A percentile compares a stretch with the other conserved stretches of the same genome.
These are phyloP conservation scores for Caenorhabditis briggsae DNA, from an alignment of 1,140 invertebrate species.

Conservation along the genomic window DNA sequence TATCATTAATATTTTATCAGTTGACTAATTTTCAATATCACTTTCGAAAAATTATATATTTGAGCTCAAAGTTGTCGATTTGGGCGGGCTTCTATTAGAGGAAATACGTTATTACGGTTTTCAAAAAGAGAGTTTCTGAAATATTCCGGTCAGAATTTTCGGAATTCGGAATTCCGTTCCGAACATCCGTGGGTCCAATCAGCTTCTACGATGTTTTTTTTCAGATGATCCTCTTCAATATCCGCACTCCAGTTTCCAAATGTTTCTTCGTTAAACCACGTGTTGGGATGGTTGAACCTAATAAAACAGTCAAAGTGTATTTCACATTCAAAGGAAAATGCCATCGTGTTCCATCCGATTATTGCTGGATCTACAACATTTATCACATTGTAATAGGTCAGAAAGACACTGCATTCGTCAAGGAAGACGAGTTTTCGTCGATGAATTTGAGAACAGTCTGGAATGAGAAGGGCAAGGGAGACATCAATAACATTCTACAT, in stretches of 20 bases:
- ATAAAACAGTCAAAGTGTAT: background rate
- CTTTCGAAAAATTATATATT: too few relatives aligned
- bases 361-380: slow-evolving; percentile 28
- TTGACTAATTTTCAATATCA: too few relatives aligned
- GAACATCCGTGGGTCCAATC: too few relatives aligned
- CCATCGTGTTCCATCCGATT: slow-evolving; percentile 18
- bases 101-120: too few relatives aligned
- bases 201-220: background rate
- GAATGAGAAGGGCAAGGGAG: background rate
- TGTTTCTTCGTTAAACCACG: slow-evolving; percentile 25
- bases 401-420: background rate
- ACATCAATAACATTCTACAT: slow-evolving; percentile 27
- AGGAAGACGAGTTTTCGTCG: slow-evolving; percentile 47
- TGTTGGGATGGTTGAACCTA: slow-evolving; percentile 7
- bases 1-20: too few relatives aligned
- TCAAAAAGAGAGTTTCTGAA: too few relatives aligned
- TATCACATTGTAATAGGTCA: slow-evolving; percentile 12
- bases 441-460: background rate
- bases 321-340: slow-evolving; percentile 25
- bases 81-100: too few relatives aligned
- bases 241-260: background rate
- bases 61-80: too few relatives aligned
- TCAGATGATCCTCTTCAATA: slow-evolving; percentile 18
- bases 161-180: too few relatives aligned
- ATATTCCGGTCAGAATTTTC: too few relatives aligned